Base-by-base conservation (phyloP, 2,797 vertebrate species). In the Bradypus variegatus region DNA sequence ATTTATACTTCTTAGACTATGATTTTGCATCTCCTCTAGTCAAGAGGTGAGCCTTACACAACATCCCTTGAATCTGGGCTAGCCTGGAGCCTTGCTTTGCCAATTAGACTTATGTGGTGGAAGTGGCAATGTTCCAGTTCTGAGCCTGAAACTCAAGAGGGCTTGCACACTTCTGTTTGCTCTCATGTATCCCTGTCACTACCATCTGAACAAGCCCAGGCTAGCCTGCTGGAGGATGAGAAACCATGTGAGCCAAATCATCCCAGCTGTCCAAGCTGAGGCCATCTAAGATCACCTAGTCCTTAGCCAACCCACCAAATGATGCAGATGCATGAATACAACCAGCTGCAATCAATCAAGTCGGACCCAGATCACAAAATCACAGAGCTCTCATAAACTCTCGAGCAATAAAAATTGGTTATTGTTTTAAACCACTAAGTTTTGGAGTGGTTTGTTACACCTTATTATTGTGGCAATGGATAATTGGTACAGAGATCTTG, bases 401-500 rank as follows among this genome's bases (percentile, higher is more conserved):
- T 58, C 3, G 58, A 86, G 65, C n/a, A 70, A 75, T 75, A 65
- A 86, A 76, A 91, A 69, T 18, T 5, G 36, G 55, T 77, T 91
- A 87, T 15, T 78, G 8, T 33, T 91, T 91, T 58, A 92, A 73
- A 50, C 5, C 11, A 62, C 33, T 77, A n/a, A 77, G 10, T 90
- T 95, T 90, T 89, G 88, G 77, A 58, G 65, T 73, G 18, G 23
- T 67, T 75, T 95, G 72, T 86, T 76, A 60, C 36, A 31, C 18
- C 62, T 90, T 69, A 69, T 78, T 95, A 60, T 13, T 75, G 18
- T 93, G 91, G 81, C 64, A 93, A 29, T 73, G 70, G 36, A n/a
- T 67, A 82, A 72, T 33, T 41, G 65, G 60, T 70, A 65, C 5
- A 25, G 62, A 8, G 45, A 36, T 79, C 75, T 86, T 90, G 53